phyloP scores from a whole-genome alignment of 2,888 invertebrate species.

The Caenorhabditis drosophilae region DNA sequence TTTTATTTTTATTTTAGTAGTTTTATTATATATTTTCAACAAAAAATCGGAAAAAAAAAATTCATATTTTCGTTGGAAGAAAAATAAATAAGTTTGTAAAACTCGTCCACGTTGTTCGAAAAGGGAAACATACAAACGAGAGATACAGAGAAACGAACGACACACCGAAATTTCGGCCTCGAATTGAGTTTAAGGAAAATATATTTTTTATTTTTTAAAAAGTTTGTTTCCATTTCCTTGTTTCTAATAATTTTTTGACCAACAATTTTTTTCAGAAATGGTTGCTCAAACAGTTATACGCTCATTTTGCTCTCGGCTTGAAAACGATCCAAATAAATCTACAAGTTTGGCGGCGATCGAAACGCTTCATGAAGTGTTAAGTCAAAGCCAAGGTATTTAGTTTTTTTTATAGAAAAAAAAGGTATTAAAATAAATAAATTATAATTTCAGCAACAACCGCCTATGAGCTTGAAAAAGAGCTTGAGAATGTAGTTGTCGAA shows the following conservation, averaged over 20 bases:
- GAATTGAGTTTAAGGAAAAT: no score
- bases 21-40: no score
- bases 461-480: constrained; percentile 68
- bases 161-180: neutral
- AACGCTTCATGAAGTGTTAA: constrained; percentile 64
- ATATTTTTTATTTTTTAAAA: neutral
- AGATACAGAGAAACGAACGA: neutral
- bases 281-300: neutral
- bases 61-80: no score
- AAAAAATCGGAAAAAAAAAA: no score
- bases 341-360: constrained; percentile 72
- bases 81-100: no score
- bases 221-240: neutral
- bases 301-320: constrained; percentile 30
- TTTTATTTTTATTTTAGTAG: no score
- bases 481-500: constrained; percentile 68
- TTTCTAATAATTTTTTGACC: no score
- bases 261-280: neutral
- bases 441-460: constrained; percentile 68
- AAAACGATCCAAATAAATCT: constrained; percentile 66
- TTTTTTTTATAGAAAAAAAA: neutral
- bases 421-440: neutral
- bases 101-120: no score
- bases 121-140: no score
- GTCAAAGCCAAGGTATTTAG: constrained; percentile 50